phyloP scores from a whole-genome alignment of 2,888 invertebrate genomes.

The Emmelina monodactyla region DNA sequence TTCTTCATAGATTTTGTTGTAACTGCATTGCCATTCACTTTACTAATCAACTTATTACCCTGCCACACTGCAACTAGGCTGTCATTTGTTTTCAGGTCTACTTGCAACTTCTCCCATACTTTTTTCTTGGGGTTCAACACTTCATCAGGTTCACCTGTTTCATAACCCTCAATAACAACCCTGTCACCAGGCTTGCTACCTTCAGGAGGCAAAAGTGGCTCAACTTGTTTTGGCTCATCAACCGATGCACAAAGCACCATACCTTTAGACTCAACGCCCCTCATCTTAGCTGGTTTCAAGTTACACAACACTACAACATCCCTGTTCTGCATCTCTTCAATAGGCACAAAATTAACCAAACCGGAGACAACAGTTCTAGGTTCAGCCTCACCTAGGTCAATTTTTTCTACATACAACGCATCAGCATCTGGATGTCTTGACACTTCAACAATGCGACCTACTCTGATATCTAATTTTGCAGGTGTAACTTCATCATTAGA shows the following conservation, averaged over 20 bases:
- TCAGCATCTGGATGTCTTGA: conserved; percentile 92
- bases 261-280: conserved; percentile 89
- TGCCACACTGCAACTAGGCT: conserved; percentile 85
- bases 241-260: conserved; percentile 93
- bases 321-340: conserved; percentile 89
- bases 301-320: conserved; percentile 94
- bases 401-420: conserved; percentile 88
- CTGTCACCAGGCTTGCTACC: conserved; percentile 83
- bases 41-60: conserved; percentile 75
- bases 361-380: conserved; percentile 84
- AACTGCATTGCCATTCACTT: conserved; percentile 77
- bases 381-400: conserved; percentile 83
- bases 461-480: conserved; percentile 82
- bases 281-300: conserved; percentile 95
- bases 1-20: conserved; percentile 78
- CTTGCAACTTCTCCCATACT: conserved; percentile 93
- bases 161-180: conserved; percentile 84
- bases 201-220: conserved; percentile 82
- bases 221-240: conserved; percentile 82
- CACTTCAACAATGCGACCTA: conserved; percentile 87
- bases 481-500: conserved; percentile 71
- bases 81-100: conserved; percentile 75
- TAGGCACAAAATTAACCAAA: conserved; percentile 88
- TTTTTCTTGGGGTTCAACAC: conserved; percentile 95
- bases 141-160: conserved; percentile 79